Percentiles rank a stretch among this genome's conserved stretches.
These are phyloP conservation scores for Chondrilla cf. caribensis DNA, from an alignment of 37 sponge, comb jelly and placozoan species.

Conservation along the genomic window DNA sequence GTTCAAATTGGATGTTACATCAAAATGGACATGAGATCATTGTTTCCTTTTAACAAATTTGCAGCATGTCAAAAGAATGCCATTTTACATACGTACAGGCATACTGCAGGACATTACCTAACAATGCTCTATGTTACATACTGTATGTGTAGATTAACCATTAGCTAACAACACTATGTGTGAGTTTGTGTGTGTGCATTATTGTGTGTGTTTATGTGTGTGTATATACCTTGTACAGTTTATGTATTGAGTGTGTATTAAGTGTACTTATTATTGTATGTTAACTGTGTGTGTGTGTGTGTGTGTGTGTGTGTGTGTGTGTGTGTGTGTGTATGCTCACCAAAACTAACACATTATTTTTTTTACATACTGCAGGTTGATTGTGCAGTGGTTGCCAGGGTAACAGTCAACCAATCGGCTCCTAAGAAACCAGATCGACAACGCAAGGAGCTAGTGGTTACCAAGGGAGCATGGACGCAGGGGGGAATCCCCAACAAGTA, in stretches of 20 bases:
- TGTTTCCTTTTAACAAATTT: too few relatives aligned
- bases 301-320: slow-evolving; percentile 21
- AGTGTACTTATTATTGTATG: background rate
- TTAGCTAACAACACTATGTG: too few relatives aligned
- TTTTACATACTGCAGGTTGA: background rate
- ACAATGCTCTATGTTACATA: too few relatives aligned
- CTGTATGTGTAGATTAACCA: too few relatives aligned
- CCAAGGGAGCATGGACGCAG: slow-evolving; percentile 7
- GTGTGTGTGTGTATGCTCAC: slow-evolving; percentile 4
- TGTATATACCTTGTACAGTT: background rate
- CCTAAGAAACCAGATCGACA: slow-evolving; percentile 15
- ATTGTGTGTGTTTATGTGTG: slow-evolving; percentile 3
- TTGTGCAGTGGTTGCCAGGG: background rate
- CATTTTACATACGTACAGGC: too few relatives aligned
- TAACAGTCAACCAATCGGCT: background rate
- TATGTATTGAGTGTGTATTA: background rate
- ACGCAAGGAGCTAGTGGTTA: background rate
- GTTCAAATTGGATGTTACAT: too few relatives aligned
- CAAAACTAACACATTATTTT: background rate
- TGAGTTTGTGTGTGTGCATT: background rate
- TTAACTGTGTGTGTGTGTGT: slow-evolving; percentile 3
- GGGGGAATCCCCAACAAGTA: slow-evolving; percentile 8
- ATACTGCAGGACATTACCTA: too few relatives aligned
- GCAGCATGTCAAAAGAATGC: too few relatives aligned
- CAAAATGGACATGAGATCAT: too few relatives aligned